A percentile compares a stretch with the other conserved stretches of the same genome.
Conservation (phyloP, 2,888 invertebrate genomes). For the Augochlorella aurata region DNA sequence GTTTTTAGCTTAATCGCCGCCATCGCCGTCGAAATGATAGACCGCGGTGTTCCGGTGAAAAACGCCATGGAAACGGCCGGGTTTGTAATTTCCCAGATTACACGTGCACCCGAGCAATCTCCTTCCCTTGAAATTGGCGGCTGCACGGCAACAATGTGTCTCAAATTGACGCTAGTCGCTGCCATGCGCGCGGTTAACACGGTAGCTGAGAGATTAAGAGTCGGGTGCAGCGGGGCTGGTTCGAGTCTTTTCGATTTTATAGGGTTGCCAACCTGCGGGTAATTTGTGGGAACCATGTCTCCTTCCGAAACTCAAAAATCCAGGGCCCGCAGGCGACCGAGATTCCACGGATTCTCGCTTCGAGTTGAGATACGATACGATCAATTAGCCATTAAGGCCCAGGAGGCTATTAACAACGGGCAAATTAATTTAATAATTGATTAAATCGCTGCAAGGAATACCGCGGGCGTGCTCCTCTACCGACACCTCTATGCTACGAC, state of each 20-base stretch:
- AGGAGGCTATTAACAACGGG: background rate
- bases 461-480: too few species aligned
- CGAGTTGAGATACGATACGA: background rate
- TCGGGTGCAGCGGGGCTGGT: background rate
- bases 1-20: conserved; percentile 15
- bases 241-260: conserved; percentile 9
- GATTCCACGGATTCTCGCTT: background rate
- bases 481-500: too few species aligned
- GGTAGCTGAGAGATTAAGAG: conserved; percentile 23
- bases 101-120: conserved; percentile 5
- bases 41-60: conserved; percentile 1
- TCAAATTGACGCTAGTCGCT: conserved; percentile 16
- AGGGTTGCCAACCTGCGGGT: background rate
- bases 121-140: conserved; percentile 16
- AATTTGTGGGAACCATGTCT: conserved; percentile 6
- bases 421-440: conserved; percentile 8
- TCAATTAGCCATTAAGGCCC: background rate
- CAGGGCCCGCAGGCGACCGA: background rate
- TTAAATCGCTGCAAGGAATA: background rate
- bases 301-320: background rate
- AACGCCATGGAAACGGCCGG: conserved; percentile 5
- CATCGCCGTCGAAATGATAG: conserved; percentile 6
- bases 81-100: conserved; percentile 17
- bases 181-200: conserved; percentile 1
- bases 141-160: conserved; percentile 12